Evolutionary conservation across 2,888 invertebrate genomes (phyloP), one percentile per base, ranked within the genome.

Genomic region (Agrochola macilenta): DNA sequence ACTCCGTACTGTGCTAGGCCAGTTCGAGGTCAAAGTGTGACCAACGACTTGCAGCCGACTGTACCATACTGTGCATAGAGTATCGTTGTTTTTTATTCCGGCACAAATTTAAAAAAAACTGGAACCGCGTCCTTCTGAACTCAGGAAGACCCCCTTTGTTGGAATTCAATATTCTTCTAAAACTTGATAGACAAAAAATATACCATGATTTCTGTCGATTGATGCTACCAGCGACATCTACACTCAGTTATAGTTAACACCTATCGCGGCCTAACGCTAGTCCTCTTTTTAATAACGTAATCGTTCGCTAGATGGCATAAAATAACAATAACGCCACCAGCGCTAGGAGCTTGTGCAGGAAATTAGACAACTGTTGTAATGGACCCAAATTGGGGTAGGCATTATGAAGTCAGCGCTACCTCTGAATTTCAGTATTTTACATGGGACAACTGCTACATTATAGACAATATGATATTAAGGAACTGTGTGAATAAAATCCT

Each of bases 181-280:
- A 71, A n/a, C 8, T 49, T 68, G 12, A 63, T n/a, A 0, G 49
- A 39, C 9, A 11, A 52, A 23, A 5, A 35, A 11, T 17, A 0
- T 26, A 11, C 17, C 11, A 46, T 1, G 1, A 76, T 54, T 76
- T 63, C 26, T 4, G 39, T 7, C 2, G 26, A 49, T 58, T 30
- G 14, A 60, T 65, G 30, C 14, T n/a, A 9, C 2, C 35, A 74
- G 70, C 74, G 87, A 71, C 86, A 84, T 87, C 86, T 86, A 61
- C 54, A 8, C 11, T 68, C 0, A 57, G 52, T 26, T 57, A 9
- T 5, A 4, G 35, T 12, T 12, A 77, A 5, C 23, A 11, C 12
- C 20, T 43, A 69, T 20, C 30, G 0, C 12, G 17, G 4, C 23
- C 12, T 30, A 63, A 66, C 3, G n/a, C 30, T 64, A 23, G 35